These are phyloP conservation scores for Apostichopus parvimensis DNA, from an alignment of 35 echinoderm and acorn worm species.

Conservation along the genomic window DNA sequence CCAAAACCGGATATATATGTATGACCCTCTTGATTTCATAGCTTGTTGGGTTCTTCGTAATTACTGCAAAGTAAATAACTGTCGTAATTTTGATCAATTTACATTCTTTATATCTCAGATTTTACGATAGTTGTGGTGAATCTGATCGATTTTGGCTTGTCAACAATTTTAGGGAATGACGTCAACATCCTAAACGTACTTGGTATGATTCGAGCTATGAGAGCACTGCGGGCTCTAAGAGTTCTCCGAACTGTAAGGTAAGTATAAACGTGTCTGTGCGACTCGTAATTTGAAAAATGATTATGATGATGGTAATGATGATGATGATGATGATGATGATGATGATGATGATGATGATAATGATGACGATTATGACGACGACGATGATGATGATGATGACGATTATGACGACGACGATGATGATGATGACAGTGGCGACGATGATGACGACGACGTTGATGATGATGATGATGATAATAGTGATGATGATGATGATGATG, in stretches of 20 bases:
- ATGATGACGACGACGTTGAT: not conserved
- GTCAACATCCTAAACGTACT: conserved; percentile 91
- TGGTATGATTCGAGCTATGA: conserved; percentile 90
- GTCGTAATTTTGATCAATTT: no score
- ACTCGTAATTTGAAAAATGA: not conserved
- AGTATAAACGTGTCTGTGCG: not conserved
- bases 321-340: not conserved
- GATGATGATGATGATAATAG: not conserved
- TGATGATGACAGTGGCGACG: not conserved
- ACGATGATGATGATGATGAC: not conserved
- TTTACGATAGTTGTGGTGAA: conserved; percentile 89
- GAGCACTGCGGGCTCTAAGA: conserved; percentile 82
- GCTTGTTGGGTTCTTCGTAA: no score
- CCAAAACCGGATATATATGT: no score
- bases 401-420: not conserved
- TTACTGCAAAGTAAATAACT: no score
- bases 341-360: not conserved
- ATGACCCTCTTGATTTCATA: no score
- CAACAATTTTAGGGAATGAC: conserved; percentile 73
- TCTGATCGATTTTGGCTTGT: conserved; percentile 72
- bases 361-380: not conserved
- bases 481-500: not conserved
- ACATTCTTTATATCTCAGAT: conserved; percentile 37
- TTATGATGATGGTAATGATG: not conserved
- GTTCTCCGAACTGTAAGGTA: conserved; percentile 91